phyloP scores from a whole-genome alignment of 2,888 invertebrate species.

The Ctena decussata region DNA sequence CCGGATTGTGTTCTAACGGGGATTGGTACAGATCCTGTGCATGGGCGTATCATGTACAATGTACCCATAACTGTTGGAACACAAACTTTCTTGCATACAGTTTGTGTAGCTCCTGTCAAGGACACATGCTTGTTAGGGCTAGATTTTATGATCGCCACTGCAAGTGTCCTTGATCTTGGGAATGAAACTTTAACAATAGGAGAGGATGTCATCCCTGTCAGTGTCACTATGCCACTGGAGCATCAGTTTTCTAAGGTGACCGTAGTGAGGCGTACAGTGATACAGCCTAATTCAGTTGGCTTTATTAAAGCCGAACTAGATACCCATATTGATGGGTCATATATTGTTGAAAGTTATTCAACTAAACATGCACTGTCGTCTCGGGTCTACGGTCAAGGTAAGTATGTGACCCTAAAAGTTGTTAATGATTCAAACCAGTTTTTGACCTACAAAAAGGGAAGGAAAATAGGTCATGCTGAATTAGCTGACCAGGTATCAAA shows the following conservation, averaged over 20 bases:
- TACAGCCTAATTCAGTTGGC: background rate
- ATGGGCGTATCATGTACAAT: background rate
- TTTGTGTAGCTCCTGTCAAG: background rate
- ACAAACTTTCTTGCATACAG: background rate
- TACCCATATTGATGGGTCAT: background rate
- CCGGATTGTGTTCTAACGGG: background rate
- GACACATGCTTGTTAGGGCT: background rate
- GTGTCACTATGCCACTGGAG: background rate
- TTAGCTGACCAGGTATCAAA: background rate
- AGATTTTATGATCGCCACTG: background rate
- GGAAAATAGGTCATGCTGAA: background rate
- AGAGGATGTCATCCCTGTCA: background rate
- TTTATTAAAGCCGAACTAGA: background rate
- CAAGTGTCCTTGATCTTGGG: background rate
- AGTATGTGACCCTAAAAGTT: background rate
- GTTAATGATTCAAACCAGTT: background rate
- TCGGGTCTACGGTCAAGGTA: background rate
- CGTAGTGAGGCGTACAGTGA: background rate
- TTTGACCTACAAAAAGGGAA: background rate
- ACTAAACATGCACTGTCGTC: background rate
- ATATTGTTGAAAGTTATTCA: background rate
- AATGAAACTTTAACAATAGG: background rate
- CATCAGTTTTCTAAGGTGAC: background rate
- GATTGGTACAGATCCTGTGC: background rate
- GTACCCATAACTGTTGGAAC: background rate